These are phyloP conservation scores for Daubentonia madagascariensis DNA, from an alignment of 2,113 vertebrate species.

Conservation along the genomic window DNA sequence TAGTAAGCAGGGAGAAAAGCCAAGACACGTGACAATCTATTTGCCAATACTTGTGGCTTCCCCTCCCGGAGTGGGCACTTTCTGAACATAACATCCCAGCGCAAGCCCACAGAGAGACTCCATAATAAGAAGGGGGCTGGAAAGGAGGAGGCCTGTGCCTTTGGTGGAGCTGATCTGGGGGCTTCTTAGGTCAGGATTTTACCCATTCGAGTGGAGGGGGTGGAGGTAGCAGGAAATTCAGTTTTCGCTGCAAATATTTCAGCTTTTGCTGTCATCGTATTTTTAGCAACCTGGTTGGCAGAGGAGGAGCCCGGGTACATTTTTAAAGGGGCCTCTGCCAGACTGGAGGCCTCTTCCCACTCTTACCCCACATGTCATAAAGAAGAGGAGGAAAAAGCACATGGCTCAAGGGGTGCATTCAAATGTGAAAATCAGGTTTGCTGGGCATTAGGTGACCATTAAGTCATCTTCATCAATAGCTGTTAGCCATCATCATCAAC, in stretches of 20 bases:
- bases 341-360: slow-evolving; percentile 57
- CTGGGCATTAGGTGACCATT: background rate
- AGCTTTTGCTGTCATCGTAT: slow-evolving; percentile 76
- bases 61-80: background rate
- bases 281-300: slow-evolving; percentile 78
- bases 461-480: background rate
- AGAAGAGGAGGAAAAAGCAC: background rate
- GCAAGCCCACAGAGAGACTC: slow-evolving; percentile 46
- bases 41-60: slow-evolving; percentile 44
- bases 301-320: slow-evolving; percentile 71
- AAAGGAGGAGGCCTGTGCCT: slow-evolving; percentile 8
- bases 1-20: slow-evolving; percentile 39
- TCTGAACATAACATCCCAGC: slow-evolving; percentile 48
- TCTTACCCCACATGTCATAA: slow-evolving; percentile 37
- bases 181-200: slow-evolving; percentile 72
- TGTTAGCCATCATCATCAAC: accelerated
- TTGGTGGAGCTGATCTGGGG: slow-evolving; percentile 29
- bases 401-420: background rate
- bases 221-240: slow-evolving; percentile 68
- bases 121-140: background rate
- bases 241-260: slow-evolving; percentile 78
- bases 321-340: slow-evolving; percentile 76
- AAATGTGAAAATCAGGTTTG: background rate
- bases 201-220: slow-evolving; percentile 57
- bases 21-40: background rate